Evolutionary conservation across 2,113 vertebrate genomes (phyloP).

Genomic region (Brachirus orientalis): DNA sequence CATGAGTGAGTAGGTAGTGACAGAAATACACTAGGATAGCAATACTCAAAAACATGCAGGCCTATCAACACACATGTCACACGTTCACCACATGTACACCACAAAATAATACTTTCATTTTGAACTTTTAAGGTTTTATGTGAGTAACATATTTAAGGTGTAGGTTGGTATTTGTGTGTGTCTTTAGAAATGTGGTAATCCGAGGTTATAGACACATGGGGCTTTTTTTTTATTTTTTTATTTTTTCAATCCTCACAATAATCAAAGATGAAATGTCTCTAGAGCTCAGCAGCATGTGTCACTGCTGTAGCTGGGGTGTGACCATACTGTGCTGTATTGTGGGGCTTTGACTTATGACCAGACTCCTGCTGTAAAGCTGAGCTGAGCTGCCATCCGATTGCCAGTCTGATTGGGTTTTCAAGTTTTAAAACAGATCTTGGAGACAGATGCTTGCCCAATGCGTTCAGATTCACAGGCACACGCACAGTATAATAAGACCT

Average conservation of each 20-base stretch:
- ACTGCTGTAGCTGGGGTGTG: slow-evolving; percentile 21
- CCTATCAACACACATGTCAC: no score
- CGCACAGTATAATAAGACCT: not conserved
- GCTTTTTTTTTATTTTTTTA: not conserved
- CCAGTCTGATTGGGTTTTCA: slow-evolving; percentile 51
- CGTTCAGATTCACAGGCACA: slow-evolving; percentile 50
- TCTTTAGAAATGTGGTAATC: slow-evolving; percentile 18
- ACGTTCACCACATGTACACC: no score
- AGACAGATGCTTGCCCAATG: slow-evolving; percentile 64
- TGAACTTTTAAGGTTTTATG: not conserved
- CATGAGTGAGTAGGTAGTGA: slow-evolving; percentile 31
- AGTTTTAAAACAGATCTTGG: slow-evolving; percentile 57
- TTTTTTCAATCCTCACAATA: not conserved
- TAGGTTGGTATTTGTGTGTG: slow-evolving; percentile 3
- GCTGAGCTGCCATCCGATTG: slow-evolving; percentile 58
- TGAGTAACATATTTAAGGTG: not conserved
- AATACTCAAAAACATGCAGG: slow-evolving; percentile 1
- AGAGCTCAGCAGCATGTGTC: slow-evolving; percentile 24
- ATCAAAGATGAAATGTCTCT: slow-evolving; percentile 24
- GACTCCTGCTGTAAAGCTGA: slow-evolving; percentile 36
- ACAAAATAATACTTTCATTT: not conserved
- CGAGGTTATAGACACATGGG: not conserved
- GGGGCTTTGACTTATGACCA: slow-evolving; percentile 52
- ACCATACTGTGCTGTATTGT: slow-evolving; percentile 35
- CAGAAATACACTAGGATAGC: slow-evolving; percentile 15